Conservation (phyloP, 2,797 vertebrate species). For the Clarias pachynema region DNA sequence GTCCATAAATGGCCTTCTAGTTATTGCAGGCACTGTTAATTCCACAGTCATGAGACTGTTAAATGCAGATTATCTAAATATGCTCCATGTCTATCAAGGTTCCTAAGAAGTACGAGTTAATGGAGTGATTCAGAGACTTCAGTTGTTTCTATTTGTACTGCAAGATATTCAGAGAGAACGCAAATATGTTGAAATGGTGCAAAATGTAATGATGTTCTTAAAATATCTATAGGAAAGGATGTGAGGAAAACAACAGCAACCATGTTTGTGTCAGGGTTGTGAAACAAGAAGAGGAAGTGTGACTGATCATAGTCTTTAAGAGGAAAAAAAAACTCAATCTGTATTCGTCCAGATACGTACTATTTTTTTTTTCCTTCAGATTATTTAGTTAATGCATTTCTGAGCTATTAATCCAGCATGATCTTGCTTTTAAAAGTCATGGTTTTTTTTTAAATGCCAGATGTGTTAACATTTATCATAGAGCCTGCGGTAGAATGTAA, state of each 20-base stretch:
- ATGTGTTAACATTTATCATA: conserved; percentile 1
- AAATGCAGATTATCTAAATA: not conserved
- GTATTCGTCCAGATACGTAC: not conserved
- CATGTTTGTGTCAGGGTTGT: not conserved
- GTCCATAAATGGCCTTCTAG: not conserved
- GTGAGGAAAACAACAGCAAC: not conserved
- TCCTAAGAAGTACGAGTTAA: not conserved
- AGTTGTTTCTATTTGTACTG: not conserved
- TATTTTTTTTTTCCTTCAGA: not conserved
- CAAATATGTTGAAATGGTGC: not conserved
- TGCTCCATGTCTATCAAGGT: too few species aligned
- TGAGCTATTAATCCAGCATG: not conserved
- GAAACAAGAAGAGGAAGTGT: not conserved
- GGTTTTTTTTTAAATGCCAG: not conserved
- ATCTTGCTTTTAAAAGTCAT: not conserved
- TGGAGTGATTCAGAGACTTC: not conserved
- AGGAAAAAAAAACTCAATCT: not conserved
- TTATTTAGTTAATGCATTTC: conserved; percentile 3
- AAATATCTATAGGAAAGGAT: not conserved
- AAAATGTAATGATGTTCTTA: not conserved
- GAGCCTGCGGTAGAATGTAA: not conserved
- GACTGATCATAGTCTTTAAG: not conserved
- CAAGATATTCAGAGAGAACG: not conserved
- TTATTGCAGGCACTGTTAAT: not conserved
- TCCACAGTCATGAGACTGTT: not conserved